Evolutionary conservation across 2,113 vertebrate genomes (phyloP).

Genomic region (Eubucco bourcierii): DNA sequence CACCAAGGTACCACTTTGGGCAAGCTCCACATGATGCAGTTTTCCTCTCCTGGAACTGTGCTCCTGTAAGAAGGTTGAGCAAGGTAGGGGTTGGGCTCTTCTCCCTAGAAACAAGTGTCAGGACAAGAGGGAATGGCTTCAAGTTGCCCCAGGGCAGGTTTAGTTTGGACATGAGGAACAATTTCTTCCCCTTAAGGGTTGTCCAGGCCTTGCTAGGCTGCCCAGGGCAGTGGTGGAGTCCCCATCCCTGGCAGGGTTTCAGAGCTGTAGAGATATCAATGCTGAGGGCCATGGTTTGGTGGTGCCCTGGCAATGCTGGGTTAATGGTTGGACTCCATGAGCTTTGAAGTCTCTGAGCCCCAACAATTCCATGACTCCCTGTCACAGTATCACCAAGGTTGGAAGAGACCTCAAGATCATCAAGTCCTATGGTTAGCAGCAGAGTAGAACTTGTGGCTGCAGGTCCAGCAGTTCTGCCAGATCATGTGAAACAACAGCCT

Average conservation of each 20-base stretch:
- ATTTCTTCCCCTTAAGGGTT: neutral
- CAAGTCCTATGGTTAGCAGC: neutral
- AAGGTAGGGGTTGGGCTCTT: too few relatives aligned
- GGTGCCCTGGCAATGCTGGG: neutral
- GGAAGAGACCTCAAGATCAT: too few relatives aligned
- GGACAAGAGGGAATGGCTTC: too few relatives aligned
- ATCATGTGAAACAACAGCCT: neutral
- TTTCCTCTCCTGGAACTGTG: neutral
- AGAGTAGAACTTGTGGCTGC: neutral
- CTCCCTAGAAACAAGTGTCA: too few relatives aligned
- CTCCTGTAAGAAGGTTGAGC: too few relatives aligned
- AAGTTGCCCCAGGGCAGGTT: too few relatives aligned
- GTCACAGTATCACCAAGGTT: too few relatives aligned
- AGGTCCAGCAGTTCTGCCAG: neutral
- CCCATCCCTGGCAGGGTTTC: neutral
- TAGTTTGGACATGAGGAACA: neutral
- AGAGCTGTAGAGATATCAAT: neutral
- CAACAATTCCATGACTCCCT: neutral
- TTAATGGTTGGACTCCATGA: neutral
- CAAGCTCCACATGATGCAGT: fast-evolving
- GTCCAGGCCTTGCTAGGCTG: neutral
- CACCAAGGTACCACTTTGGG: neutral
- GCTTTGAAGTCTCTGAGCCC: neutral
- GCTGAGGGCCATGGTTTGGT: neutral
- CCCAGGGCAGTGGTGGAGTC: neutral